A percentile compares a stretch with the other conserved stretches of the same genome.
Evolutionary conservation across 2,888 invertebrate species (phyloP).

Genomic region (Nipponacmea schrenckii): DNA sequence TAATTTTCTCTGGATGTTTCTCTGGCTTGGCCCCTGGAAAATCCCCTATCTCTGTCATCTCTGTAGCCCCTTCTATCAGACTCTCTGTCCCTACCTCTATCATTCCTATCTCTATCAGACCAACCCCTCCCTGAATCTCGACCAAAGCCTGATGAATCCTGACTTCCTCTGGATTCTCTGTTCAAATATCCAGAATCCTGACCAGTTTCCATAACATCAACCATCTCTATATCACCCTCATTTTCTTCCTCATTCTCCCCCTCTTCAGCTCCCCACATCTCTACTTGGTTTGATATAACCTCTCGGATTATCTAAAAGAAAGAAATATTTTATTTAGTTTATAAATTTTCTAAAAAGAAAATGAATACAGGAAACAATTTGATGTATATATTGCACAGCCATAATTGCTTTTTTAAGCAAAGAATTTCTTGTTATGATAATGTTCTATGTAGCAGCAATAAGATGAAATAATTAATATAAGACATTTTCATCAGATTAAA

Average conservation of each 20-base stretch:
- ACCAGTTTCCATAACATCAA: neutral
- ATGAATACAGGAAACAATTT: no score
- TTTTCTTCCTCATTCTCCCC: conserved; percentile 20
- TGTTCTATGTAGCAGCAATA: no score
- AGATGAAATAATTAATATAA: no score
- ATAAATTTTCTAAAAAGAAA: neutral
- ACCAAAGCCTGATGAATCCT: no score
- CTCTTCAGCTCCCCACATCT: conserved; percentile 40
- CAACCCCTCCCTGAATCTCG: no score
- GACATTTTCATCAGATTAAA: no score
- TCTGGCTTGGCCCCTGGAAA: conserved; percentile 3
- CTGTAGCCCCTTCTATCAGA: conserved; percentile 20
- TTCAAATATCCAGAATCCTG: neutral
- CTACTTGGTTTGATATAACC: conserved; percentile 58
- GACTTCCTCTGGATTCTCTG: conserved; percentile 13
- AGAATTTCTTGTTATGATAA: no score
- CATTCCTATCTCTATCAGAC: conserved; percentile 5
- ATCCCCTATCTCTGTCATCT: conserved; percentile 13
- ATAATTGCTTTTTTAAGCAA: no score
- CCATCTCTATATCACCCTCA: conserved; percentile 16
- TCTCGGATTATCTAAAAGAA: conserved; percentile 52
- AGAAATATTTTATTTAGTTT: conserved; percentile 7
- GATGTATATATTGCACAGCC: no score
- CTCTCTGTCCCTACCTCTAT: conserved; percentile 13
- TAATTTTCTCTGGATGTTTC: conserved; percentile 11